Evolutionary conservation across 2,113 vertebrate species (phyloP).

Genomic region (Carlito syrichta): DNA sequence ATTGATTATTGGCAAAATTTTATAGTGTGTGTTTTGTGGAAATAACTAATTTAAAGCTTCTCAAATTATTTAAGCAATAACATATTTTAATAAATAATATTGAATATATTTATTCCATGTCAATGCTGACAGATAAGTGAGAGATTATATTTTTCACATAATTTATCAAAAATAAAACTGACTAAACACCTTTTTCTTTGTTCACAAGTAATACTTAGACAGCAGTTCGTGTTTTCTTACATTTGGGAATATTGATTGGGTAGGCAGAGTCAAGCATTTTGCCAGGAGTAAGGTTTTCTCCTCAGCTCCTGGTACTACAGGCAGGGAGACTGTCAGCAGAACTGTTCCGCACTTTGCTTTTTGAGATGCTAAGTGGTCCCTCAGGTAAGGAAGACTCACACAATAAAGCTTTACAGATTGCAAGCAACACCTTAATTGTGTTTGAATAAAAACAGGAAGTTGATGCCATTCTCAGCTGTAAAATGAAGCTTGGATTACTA

Average conservation of each 20-base stretch:
- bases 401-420: not conserved
- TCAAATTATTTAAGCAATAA: not conserved
- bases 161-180: not conserved
- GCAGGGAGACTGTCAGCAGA: not conserved
- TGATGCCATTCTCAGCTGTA: not conserved
- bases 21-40: not conserved
- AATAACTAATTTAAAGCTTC: not conserved
- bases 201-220: not conserved
- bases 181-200: not conserved
- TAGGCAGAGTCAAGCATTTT: not conserved
- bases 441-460: conserved; percentile 4
- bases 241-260: not conserved
- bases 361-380: conserved; percentile 31
- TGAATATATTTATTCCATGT: not conserved
- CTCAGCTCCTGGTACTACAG: not conserved
- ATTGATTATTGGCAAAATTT: not conserved
- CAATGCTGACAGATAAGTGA: not conserved
- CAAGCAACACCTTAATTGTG: conserved; percentile 17
- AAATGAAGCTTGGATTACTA: not conserved
- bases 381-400: conserved; percentile 6
- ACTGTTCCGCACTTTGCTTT: not conserved
- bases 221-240: not conserved
- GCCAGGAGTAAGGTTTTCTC: not conserved
- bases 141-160: not conserved
- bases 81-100: not conserved